Evolutionary conservation across 1,140 invertebrate genomes (phyloP).

Genomic region (Yoshiicerus persimilis): DNA sequence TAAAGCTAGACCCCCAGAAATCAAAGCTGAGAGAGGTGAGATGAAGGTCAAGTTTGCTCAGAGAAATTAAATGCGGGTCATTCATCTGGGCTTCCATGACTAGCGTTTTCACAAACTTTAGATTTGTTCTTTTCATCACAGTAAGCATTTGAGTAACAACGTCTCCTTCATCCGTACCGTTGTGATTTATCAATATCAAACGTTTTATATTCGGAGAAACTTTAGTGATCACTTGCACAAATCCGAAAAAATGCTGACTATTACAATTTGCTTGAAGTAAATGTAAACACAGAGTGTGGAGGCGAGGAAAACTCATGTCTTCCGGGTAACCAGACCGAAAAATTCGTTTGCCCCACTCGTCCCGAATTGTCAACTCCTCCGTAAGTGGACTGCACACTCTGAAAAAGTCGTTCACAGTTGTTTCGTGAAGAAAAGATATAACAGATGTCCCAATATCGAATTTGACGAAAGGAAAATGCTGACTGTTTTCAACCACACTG

Average conservation of each 20-base stretch:
- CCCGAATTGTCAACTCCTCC: conserved; percentile 14
- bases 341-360: conserved; percentile 26
- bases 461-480: conserved; percentile 14
- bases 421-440: background rate
- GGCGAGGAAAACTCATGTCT: background rate
- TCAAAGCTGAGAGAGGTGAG: conserved; percentile 3
- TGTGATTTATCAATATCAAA: conserved; percentile 20
- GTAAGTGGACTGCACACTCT: background rate
- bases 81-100: conserved; percentile 29
- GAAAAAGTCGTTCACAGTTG: background rate
- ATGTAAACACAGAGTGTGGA: background rate
- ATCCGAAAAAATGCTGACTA: conserved; percentile 1
- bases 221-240: background rate
- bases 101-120: background rate
- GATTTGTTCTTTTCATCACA: background rate
- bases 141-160: background rate
- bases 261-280: conserved; percentile 2
- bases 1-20: conserved; percentile 28
- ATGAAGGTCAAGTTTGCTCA: background rate
- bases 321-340: background rate
- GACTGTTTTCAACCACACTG: background rate
- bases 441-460: conserved; percentile 24
- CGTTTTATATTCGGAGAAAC: background rate
- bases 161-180: conserved; percentile 22
- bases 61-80: background rate